Base-by-base conservation (phyloP, 2,888 invertebrate genomes). In the Frankliniella fusca region DNA sequence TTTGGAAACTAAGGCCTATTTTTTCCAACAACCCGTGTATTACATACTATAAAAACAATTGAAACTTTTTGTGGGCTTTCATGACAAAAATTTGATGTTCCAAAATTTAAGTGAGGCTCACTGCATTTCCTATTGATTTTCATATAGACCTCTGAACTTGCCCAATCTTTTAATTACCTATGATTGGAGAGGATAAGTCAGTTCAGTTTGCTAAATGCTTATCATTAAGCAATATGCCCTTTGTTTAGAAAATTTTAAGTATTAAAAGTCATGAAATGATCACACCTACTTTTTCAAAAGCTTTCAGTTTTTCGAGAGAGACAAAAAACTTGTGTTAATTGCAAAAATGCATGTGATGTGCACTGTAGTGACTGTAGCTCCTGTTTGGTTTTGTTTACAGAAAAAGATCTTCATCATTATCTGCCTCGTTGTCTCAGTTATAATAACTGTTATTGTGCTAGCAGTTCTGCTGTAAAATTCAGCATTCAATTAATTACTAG, bases 371-470 rank as follows among this genome's bases (percentile, higher is more conserved):
- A 76, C 70, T 27, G 70, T 84, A 83, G 84, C 81, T 82, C 84
- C 84, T 84, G 83, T 82, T 81, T 84, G 85, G 84, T 87, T 88
- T 87, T 89, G 87, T 88, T 94, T 92, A 88, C 94, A 95, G 94
- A 95, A 94, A 94, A 93, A 93, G 92, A 93, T 95, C 92, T 92
- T 94, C 92, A 94, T 94, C 92, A 91, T 93, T 90, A 92, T 94
- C 92, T 94, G 95, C 93, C 92, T 94, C 90, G 90, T 92, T 89
- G 90, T 94, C 89, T 92, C 92, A 89, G 90, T 93, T 92, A 90
- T 93, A 90, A 92, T 94, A 90, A 91, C 94, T 90, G 91, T 83
- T 15, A 76, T 83, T 49, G 81, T 81, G 27, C 27, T 76, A n/a
- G 70, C 70, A 76, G 70, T 76, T 27, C 12, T 76, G 70, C 70